phyloP scores from a whole-genome alignment of 2,113 vertebrate species.

The Eidolon helvum region DNA sequence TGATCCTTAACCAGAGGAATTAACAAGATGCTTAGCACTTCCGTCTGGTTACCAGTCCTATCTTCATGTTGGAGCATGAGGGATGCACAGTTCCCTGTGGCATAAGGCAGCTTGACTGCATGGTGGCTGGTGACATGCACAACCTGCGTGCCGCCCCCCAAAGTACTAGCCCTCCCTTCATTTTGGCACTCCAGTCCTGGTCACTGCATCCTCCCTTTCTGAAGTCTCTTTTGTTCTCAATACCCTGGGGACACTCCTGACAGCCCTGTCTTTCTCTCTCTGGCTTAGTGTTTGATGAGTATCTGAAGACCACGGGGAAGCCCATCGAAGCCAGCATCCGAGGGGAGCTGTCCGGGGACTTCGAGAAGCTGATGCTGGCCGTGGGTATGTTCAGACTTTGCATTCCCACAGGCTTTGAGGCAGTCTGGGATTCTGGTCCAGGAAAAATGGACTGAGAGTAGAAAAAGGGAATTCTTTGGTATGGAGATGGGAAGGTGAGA shows the following conservation, averaged over 20 bases:
- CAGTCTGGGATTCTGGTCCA: not conserved
- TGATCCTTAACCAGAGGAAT: not conserved
- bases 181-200: not conserved
- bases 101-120: rapidly evolving
- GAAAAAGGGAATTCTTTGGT: not conserved
- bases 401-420: not conserved
- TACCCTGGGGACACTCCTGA: not conserved
- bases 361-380: conserved; percentile 96
- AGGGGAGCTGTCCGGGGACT: conserved; percentile 95
- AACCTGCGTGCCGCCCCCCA: not conserved
- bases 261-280: not conserved
- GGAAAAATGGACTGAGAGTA: not conserved
- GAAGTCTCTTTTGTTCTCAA: not conserved
- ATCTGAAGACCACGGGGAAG: conserved; percentile 91
- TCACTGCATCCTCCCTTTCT: rapidly evolving
- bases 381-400: conserved; percentile 86
- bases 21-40: not conserved
- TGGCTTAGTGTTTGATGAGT: conserved; percentile 93
- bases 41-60: not conserved
- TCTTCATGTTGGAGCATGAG: not conserved
- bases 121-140: rapidly evolving
- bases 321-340: conserved; percentile 95
- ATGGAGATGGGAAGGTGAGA: not conserved
- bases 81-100: not conserved
- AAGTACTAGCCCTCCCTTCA: not conserved